Conservation (phyloP, 2,888 invertebrate species). For the Anthoptus insignis region DNA sequence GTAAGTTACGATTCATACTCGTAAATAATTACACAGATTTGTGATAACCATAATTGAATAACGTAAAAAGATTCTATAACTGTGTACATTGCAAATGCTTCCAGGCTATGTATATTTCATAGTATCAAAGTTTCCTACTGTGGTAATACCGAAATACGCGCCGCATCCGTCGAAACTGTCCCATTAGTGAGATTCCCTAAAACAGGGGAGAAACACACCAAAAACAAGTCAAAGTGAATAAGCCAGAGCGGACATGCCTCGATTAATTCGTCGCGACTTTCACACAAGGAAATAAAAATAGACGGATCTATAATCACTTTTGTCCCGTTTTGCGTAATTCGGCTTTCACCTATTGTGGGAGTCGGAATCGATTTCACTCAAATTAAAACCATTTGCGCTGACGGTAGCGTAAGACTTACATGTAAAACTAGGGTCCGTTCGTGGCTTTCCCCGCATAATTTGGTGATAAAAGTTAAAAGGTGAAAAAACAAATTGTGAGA, state of each 20-base stretch:
- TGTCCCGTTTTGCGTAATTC: conserved; percentile 61
- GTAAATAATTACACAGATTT: too few species aligned
- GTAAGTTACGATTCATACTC: too few species aligned
- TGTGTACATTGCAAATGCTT: too few species aligned
- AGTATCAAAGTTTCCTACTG: too few species aligned
- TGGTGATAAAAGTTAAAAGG: too few species aligned
- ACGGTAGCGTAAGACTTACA: conserved; percentile 27
- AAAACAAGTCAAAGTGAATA: conserved; percentile 65
- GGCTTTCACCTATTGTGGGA: conserved; percentile 69
- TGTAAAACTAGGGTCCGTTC: conserved; percentile 27
- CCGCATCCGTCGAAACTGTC: conserved; percentile 4
- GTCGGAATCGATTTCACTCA: conserved; percentile 38
- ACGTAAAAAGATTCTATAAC: too few species aligned
- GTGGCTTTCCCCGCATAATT: too few species aligned
- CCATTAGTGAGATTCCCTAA: conserved; percentile 51
- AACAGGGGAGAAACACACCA: conserved; percentile 60
- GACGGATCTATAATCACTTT: conserved; percentile 64
- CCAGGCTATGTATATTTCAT: too few species aligned
- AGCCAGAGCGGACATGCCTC: conserved; percentile 60
- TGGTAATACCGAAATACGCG: too few species aligned
- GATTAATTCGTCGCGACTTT: conserved; percentile 77
- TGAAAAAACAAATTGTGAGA: too few species aligned
- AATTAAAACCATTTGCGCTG: conserved; percentile 13
- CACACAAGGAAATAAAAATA: conserved; percentile 67
- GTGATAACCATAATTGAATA: too few species aligned